Evolutionary conservation across 2,888 invertebrate genomes (phyloP).

Genomic region (Holacanthella duospinosa): DNA sequence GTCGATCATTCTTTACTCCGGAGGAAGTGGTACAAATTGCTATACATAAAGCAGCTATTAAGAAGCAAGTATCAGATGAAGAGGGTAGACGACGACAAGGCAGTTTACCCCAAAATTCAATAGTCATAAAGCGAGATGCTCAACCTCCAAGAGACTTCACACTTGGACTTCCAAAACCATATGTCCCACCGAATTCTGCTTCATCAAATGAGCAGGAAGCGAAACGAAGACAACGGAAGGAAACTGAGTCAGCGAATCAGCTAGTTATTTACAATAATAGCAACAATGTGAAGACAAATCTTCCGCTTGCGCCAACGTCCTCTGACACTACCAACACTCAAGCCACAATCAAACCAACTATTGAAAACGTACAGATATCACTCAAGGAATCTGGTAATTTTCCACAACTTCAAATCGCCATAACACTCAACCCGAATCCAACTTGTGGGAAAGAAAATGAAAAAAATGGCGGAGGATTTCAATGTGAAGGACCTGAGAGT

Average conservation of each 20-base stretch:
- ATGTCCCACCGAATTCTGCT: conserved; percentile 16
- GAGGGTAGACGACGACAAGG: conserved; percentile 38
- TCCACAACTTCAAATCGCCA: conserved; percentile 37
- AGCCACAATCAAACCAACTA: conserved; percentile 10
- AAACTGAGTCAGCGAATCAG: background rate
- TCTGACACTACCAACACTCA: background rate
- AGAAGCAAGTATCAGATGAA: conserved; percentile 42
- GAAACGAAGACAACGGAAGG: background rate
- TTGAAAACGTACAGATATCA: conserved; percentile 38
- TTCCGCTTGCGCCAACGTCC: background rate
- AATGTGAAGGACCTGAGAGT: background rate
- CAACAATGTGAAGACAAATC: background rate
- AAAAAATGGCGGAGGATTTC: background rate
- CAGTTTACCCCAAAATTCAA: conserved; percentile 18
- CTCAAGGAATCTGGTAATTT: conserved; percentile 35
- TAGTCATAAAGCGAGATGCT: background rate
- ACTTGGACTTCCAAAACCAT: conserved; percentile 28
- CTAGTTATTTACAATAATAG: background rate
- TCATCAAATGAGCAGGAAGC: background rate
- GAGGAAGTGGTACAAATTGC: conserved; percentile 42
- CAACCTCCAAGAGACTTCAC: conserved; percentile 18
- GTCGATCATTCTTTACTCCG: conserved; percentile 41
- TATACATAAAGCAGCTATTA: conserved; percentile 43
- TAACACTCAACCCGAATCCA: conserved; percentile 34
- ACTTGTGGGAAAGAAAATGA: conserved; percentile 15